Percentiles rank a stretch among this genome's conserved stretches.
Conservation (phyloP, 2,888 invertebrate species). For the Chaetoderma sp. region DNA sequence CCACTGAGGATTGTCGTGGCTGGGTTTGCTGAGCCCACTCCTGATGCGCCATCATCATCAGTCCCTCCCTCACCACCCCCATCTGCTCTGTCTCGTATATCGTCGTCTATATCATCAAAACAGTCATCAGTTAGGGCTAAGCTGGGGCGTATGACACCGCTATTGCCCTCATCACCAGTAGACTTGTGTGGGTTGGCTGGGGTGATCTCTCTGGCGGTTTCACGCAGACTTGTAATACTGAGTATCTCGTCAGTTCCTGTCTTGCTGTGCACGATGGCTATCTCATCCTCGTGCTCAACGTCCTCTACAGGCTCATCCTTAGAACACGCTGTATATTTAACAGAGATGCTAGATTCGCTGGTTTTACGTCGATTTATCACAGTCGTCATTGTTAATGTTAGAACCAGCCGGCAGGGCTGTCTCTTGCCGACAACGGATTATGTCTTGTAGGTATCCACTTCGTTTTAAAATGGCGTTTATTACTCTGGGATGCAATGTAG, state of each 20-base stretch:
- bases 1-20: not conserved
- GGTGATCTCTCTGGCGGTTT: not conserved
- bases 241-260: conserved; percentile 58
- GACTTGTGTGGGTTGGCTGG: too few species aligned
- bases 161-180: conserved; percentile 31
- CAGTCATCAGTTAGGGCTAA: conserved; percentile 65
- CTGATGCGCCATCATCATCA: conserved; percentile 32
- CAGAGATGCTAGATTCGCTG: conserved; percentile 47
- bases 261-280: conserved; percentile 76
- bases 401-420: not conserved
- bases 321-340: conserved; percentile 68
- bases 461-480: too few species aligned
- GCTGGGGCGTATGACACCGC: conserved; percentile 74
- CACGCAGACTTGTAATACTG: too few species aligned
- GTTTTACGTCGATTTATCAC: conserved; percentile 40
- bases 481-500: too few species aligned
- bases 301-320: conserved; percentile 63
- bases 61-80: conserved; percentile 24
- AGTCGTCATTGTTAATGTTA: conserved; percentile 44
- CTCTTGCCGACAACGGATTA: too few species aligned
- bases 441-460: too few species aligned
- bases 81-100: conserved; percentile 46
- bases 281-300: conserved; percentile 77
- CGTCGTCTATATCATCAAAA: conserved; percentile 74
- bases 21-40: conserved; percentile 12